These are phyloP conservation scores for Sesamia nonagrioides DNA, from an alignment of 1,140 invertebrate species.

Conservation along the genomic window DNA sequence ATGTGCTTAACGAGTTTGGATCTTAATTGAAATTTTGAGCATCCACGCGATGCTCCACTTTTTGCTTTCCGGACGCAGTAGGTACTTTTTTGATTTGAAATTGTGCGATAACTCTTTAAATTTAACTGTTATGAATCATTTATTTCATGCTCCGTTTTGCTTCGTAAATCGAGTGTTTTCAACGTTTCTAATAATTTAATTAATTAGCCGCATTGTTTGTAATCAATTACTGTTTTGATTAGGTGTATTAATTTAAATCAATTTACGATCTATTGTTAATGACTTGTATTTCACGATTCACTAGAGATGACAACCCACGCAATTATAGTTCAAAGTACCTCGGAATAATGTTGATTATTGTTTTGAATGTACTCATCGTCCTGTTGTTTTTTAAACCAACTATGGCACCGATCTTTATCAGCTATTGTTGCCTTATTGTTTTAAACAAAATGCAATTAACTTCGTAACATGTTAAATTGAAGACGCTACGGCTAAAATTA, in stretches of 20 bases:
- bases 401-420: conserved; percentile 8
- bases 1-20: conserved; percentile 18
- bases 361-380: conserved; percentile 2
- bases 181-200: background rate
- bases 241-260: background rate
- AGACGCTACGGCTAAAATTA: conserved; percentile 14
- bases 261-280: conserved; percentile 9
- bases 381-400: background rate
- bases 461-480: conserved; percentile 41
- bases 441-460: conserved; percentile 70
- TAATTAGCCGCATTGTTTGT: background rate
- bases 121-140: conserved; percentile 23
- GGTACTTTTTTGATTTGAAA: conserved; percentile 1
- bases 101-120: background rate
- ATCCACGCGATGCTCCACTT: conserved; percentile 29
- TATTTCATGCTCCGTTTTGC: background rate
- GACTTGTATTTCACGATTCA: conserved; percentile 6
- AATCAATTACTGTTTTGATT: no score
- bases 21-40: conserved; percentile 34
- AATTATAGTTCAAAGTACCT: background rate
- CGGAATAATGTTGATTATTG: background rate
- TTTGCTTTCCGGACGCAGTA: background rate
- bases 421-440: conserved; percentile 59
- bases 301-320: background rate
- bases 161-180: background rate